Conservation (phyloP, 1,140 invertebrate species). For the Camponotus floridanus region DNA sequence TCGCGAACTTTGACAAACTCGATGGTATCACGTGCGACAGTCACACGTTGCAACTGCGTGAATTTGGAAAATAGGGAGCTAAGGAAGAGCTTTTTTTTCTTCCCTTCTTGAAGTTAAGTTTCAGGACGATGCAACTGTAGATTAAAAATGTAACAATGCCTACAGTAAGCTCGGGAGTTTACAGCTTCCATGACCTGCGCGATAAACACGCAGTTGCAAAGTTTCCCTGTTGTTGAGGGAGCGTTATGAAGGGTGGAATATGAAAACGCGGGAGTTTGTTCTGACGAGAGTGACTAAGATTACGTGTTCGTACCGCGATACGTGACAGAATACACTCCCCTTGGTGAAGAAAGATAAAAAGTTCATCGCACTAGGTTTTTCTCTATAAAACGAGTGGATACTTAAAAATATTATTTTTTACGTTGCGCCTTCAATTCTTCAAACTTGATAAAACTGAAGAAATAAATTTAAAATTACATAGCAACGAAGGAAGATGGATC, state of each 20-base stretch:
- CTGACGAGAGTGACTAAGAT: neutral
- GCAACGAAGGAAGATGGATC: neutral
- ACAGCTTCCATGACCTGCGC: neutral
- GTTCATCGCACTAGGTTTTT: neutral
- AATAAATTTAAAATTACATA: neutral
- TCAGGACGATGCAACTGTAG: neutral
- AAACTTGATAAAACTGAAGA: neutral
- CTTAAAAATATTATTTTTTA: neutral
- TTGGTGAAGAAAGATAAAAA: neutral
- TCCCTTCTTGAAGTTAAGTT: neutral
- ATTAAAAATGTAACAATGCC: slow-evolving; percentile 48
- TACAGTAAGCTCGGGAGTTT: neutral
- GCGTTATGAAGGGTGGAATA: neutral
- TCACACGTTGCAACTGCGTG: neutral
- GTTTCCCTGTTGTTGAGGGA: neutral
- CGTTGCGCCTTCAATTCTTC: neutral
- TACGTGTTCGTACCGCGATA: no score
- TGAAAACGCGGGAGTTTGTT: neutral
- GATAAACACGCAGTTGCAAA: slow-evolving; percentile 7
- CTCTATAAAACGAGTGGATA: no score
- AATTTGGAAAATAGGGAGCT: neutral
- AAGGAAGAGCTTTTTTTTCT: no score
- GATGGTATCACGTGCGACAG: neutral
- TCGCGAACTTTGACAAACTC: slow-evolving; percentile 18
- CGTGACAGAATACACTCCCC: no score